Conservation (phyloP, 2,888 invertebrate genomes). For the Hetaerina titia region DNA sequence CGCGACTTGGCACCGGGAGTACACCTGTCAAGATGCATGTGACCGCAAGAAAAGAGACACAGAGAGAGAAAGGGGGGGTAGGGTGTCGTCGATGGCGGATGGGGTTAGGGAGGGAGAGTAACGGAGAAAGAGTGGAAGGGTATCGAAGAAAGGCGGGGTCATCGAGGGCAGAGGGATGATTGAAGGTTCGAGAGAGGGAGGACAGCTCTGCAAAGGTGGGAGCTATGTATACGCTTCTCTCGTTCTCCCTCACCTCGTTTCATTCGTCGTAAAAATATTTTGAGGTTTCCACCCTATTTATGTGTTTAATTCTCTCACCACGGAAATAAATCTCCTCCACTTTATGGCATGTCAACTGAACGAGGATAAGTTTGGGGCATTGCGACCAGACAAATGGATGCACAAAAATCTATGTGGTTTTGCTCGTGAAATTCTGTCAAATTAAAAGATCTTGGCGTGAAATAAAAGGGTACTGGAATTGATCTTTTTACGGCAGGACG, state of each 20-base stretch:
- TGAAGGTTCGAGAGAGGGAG: neutral
- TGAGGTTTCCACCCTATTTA: neutral
- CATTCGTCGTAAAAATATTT: neutral
- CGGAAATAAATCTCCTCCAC: neutral
- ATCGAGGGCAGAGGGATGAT: neutral
- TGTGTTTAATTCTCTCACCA: neutral
- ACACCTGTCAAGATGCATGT: slow-evolving; percentile 1
- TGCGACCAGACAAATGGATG: too few relatives aligned
- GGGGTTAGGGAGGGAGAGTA: neutral
- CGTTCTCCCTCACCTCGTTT: neutral
- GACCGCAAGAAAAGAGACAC: neutral
- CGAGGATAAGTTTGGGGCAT: neutral
- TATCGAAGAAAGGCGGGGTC: too few relatives aligned
- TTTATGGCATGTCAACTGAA: neutral
- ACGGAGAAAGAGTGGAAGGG: neutral
- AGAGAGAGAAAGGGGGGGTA: neutral
- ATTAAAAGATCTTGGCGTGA: too few relatives aligned
- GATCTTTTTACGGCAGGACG: too few relatives aligned
- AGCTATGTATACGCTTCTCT: neutral
- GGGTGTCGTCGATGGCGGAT: neutral
- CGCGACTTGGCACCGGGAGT: neutral
- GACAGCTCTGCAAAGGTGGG: neutral
- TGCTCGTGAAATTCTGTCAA: too few relatives aligned
- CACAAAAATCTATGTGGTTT: too few relatives aligned
- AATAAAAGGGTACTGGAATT: too few relatives aligned